Conservation (phyloP, 2,888 invertebrate species). For the Sinhomidia bicolor region DNA sequence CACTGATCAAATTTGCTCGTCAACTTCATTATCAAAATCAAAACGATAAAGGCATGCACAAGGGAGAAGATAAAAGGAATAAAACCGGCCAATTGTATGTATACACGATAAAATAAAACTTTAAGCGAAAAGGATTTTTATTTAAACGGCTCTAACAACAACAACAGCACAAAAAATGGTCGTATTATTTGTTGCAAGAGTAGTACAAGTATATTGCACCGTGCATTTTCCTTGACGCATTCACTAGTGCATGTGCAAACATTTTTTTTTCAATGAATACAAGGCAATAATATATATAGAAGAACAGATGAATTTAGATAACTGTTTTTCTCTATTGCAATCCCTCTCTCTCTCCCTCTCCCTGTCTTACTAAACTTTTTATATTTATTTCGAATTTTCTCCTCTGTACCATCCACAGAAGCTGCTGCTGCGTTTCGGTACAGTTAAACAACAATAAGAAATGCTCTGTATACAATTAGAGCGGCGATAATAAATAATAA, state of each 20-base stretch:
- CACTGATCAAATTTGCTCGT: slow-evolving; percentile 47
- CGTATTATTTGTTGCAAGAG: background rate
- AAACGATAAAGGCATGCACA: too few species aligned
- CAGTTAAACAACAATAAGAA: background rate
- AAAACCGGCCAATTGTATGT: background rate
- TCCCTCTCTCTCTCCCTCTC: background rate
- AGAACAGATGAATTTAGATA: slow-evolving; percentile 61
- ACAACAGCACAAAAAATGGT: background rate
- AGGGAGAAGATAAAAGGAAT: background rate
- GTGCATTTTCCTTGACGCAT: too few species aligned
- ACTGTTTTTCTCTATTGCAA: slow-evolving; percentile 41
- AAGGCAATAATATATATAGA: slow-evolving; percentile 14
- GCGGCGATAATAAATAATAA: background rate
- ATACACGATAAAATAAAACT: too few species aligned
- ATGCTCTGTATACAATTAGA: background rate
- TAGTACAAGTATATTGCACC: too few species aligned
- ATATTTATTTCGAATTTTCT: background rate
- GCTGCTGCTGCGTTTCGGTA: background rate
- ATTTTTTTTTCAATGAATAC: slow-evolving; percentile 21
- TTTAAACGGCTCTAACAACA: background rate
- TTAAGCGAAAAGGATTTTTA: background rate
- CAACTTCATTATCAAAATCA: slow-evolving; percentile 36
- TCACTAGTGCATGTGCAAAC: too few species aligned
- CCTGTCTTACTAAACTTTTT: background rate
- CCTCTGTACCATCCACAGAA: background rate